A percentile compares a stretch with the other conserved stretches of the same genome.
Conservation (phyloP, 1,140 invertebrate genomes). For the Vollenhovia emeryi region DNA sequence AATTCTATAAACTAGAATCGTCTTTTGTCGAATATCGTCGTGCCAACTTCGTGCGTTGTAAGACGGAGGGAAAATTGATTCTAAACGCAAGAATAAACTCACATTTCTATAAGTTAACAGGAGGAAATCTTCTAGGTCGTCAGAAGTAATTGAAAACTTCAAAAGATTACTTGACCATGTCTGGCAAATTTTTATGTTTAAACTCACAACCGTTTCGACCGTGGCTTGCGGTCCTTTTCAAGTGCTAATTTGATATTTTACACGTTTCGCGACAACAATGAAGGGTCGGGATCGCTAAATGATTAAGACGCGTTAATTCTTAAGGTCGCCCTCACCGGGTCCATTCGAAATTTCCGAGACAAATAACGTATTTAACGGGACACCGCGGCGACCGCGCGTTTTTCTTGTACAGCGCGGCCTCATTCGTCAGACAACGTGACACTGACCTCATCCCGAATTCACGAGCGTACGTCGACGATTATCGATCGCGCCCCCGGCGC, state of each 20-base stretch:
- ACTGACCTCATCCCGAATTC: slow-evolving; percentile 61
- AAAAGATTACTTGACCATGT: too few species aligned
- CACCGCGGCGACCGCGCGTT: not conserved
- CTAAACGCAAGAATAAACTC: too few species aligned
- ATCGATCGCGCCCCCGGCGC: slow-evolving; percentile 38
- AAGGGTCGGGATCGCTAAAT: not conserved
- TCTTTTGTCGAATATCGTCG: too few species aligned
- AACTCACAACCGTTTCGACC: too few species aligned
- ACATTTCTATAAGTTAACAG: too few species aligned
- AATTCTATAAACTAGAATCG: too few species aligned
- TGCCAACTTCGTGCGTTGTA: too few species aligned
- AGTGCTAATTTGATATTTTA: slow-evolving; percentile 5
- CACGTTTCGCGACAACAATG: not conserved
- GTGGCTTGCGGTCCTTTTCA: too few species aligned
- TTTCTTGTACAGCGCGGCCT: slow-evolving; percentile 20
- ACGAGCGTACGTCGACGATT: slow-evolving; percentile 50
- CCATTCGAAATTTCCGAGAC: not conserved
- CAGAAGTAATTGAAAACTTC: too few species aligned
- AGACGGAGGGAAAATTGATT: too few species aligned
- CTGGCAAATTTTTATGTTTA: too few species aligned
- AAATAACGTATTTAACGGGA: not conserved
- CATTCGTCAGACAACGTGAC: slow-evolving; percentile 46
- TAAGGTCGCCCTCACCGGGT: not conserved
- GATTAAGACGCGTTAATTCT: slow-evolving; percentile 27
- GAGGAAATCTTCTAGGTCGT: too few species aligned